Conservation (phyloP, 2,797 vertebrate species). For the Myotis daubentonii region DNA sequence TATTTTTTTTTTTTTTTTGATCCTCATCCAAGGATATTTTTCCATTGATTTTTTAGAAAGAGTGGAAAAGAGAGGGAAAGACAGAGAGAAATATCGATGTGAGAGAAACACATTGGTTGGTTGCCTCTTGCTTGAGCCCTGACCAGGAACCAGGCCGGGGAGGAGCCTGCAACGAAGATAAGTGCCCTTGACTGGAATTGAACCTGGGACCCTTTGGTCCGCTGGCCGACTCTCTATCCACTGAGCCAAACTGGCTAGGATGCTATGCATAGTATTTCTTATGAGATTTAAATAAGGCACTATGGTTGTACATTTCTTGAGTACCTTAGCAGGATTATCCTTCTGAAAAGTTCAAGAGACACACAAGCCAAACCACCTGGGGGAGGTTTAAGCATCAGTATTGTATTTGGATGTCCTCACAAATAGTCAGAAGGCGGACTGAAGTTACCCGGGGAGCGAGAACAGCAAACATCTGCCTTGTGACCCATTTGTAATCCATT, state of each 20-base stretch:
- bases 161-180: too few relatives aligned
- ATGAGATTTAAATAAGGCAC: not conserved
- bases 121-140: too few relatives aligned
- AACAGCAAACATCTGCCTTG: slow-evolving; percentile 52
- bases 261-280: not conserved
- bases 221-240: too few relatives aligned
- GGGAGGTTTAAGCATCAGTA: slow-evolving; percentile 20
- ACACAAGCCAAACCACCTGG: not conserved
- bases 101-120: too few relatives aligned
- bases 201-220: too few relatives aligned
- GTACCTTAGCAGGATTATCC: not conserved
- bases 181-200: too few relatives aligned
- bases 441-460: slow-evolving; percentile 55
- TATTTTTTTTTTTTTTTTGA: not conserved
- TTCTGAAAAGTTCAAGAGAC: slow-evolving; percentile 17
- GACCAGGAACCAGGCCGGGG: too few relatives aligned
- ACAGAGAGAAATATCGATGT: too few relatives aligned
- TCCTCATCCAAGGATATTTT: too few relatives aligned
- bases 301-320: not conserved
- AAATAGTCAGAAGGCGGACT: not conserved
- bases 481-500: slow-evolving; percentile 74
- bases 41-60: too few relatives aligned
- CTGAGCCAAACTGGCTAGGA: too few relatives aligned
- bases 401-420: slow-evolving; percentile 59
- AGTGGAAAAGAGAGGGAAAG: too few relatives aligned